These are phyloP conservation scores for Laterallus jamaicensis DNA, from an alignment of 2,113 vertebrate genomes.

Conservation along the genomic window DNA sequence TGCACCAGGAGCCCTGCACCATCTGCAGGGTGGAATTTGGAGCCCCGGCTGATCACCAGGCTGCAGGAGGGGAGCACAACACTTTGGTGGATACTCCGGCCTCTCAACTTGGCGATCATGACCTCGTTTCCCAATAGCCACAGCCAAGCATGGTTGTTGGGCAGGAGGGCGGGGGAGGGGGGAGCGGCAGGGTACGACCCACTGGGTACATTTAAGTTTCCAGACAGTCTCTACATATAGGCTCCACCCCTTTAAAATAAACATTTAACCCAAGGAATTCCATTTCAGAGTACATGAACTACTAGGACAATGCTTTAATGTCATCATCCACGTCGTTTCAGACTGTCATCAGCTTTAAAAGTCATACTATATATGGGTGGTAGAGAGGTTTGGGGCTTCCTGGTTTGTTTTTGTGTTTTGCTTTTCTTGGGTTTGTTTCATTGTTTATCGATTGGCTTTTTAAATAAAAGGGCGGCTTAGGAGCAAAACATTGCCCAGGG, in stretches of 20 bases:
- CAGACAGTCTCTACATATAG: background rate
- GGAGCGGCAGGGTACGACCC: background rate
- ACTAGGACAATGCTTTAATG: slow-evolving; percentile 14
- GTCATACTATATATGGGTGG: background rate
- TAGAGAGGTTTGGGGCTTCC: background rate
- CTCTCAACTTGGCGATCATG: background rate
- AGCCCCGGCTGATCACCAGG: background rate
- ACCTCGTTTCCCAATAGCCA: background rate
- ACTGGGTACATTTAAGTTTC: background rate
- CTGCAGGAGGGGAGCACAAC: background rate
- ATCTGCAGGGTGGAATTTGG: background rate
- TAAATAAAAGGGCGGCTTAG: background rate
- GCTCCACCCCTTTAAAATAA: background rate
- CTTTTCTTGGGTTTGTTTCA: background rate
- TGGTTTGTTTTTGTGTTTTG: background rate
- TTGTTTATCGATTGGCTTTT: background rate
- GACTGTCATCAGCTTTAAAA: slow-evolving; percentile 15
- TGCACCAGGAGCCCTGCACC: background rate
- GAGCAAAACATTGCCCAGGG: background rate
- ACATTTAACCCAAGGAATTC: background rate
- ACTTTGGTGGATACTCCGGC: background rate
- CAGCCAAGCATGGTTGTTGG: background rate
- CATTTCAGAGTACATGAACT: background rate
- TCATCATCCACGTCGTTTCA: slow-evolving; percentile 11
- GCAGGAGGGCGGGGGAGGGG: too few relatives aligned